These are phyloP conservation scores for Heliconius congener DNA, from an alignment of 1,140 invertebrate genomes.

Conservation along the genomic window DNA sequence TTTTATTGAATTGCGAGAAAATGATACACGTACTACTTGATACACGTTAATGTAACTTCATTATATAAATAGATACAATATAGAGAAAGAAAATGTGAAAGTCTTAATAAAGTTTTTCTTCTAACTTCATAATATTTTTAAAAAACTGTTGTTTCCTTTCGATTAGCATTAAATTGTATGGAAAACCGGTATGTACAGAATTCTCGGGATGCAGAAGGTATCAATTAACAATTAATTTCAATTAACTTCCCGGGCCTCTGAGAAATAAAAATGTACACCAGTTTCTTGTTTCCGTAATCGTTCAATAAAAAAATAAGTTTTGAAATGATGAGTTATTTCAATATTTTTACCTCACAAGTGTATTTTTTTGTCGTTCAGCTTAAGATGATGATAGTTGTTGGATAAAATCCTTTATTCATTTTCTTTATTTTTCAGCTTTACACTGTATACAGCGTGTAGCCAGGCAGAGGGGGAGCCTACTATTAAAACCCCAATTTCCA, in stretches of 20 bases:
- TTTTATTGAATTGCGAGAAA: too few species aligned
- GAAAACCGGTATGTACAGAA: not conserved
- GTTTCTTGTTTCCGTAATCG: conserved; percentile 1
- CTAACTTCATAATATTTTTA: not conserved
- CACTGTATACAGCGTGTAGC: too few species aligned
- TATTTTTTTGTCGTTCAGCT: not conserved
- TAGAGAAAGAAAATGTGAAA: not conserved
- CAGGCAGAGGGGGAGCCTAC: too few species aligned
- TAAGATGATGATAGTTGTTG: not conserved
- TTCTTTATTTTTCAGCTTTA: too few species aligned
- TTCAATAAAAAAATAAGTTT: not conserved
- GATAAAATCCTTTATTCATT: not conserved
- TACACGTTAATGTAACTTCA: too few species aligned
- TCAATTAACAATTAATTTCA: conserved; percentile 7
- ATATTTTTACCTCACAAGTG: not conserved
- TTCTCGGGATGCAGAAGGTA: not conserved
- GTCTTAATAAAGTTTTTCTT: not conserved
- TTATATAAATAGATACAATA: too few species aligned
- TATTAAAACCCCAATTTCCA: too few species aligned
- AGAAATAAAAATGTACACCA: not conserved
- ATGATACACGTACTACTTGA: too few species aligned
- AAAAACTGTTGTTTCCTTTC: not conserved
- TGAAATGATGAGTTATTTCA: not conserved
- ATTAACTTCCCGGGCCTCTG: not conserved
- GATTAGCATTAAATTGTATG: not conserved